Base-by-base conservation (phyloP, 2,797 vertebrate genomes). In the Cirrhinus molitorella region DNA sequence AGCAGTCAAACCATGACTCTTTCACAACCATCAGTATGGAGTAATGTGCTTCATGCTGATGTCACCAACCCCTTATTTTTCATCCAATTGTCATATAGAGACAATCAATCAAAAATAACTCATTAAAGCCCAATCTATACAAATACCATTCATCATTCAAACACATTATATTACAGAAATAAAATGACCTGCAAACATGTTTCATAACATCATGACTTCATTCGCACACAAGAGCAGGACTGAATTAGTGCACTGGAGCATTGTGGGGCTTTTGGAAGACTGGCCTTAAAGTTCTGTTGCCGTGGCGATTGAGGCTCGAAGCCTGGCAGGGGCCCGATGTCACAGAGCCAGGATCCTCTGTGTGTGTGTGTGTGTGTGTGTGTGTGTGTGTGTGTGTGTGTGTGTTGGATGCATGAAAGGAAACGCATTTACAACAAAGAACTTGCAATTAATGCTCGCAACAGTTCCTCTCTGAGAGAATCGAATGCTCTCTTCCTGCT, bases 211-310 rank as follows among this genome's bases (percentile, higher is more conserved):
- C 28, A 34, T 9, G 14, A 51, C 45, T 78, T 80, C 37, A 45
- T 45, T 65, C 17, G 61, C 51, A 84, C 86, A 77, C 87, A 85
- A 87, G 88, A 84, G 90, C 11, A 79, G 89, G 84, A 91, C 89
- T 81, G 72, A 87, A 94, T 92, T 90, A 92, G 89, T 83, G 74
- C 37, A 53, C 66, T 87, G 88, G 79, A 89, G 90, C 88, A 90
- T 87, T 90, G 83, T 90, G 88, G 87, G 84, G 88, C 78, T 73
- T 61, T n/a, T 71, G 86, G 87, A 89, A 92, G 89, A 85, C 83
- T 79, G 66, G 89, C 89, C 88, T 87, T 55, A 28, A 85, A 89
- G 85, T 78, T 85, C 83, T 80, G 85, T 89, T 85, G 88, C 87
- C 77, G 81, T 85, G 89, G 80, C 37, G 73, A 88, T 86, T 53